These are phyloP conservation scores for Cecropterus lyciades DNA, from an alignment of 1,140 invertebrate genomes.

Conservation along the genomic window DNA sequence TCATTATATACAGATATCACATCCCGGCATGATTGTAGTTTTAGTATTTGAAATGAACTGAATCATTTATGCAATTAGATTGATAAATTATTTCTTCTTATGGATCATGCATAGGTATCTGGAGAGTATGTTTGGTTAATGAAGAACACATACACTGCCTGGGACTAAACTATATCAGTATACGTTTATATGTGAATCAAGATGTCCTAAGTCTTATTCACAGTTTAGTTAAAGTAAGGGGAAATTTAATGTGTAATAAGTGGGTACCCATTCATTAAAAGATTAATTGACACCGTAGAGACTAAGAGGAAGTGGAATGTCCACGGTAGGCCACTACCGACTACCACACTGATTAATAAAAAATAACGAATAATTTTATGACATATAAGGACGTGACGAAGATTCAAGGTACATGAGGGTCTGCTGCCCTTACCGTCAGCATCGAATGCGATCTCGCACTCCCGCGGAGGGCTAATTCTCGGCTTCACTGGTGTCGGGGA, in stretches of 20 bases:
- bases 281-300: constrained; percentile 2
- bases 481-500: constrained; percentile 88
- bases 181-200: constrained; percentile 55
- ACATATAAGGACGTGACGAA: constrained; percentile 65
- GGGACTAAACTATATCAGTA: constrained; percentile 32
- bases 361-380: constrained; percentile 29
- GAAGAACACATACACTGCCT: constrained; percentile 70
- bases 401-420: constrained; percentile 55
- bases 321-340: constrained; percentile 9
- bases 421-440: constrained; percentile 87
- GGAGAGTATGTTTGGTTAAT: constrained; percentile 14
- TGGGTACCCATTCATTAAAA: constrained; percentile 2
- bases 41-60: background rate
- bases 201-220: constrained; percentile 56
- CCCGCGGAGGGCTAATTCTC: constrained; percentile 86
- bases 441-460: constrained; percentile 88
- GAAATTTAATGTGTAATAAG: constrained; percentile 34
- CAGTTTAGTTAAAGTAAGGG: constrained; percentile 1
- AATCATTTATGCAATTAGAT: background rate
- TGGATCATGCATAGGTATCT: constrained; percentile 43
- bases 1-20: background rate
- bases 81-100: background rate
- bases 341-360: constrained; percentile 26
- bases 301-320: constrained; percentile 9
- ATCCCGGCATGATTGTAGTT: constrained; percentile 5